Evolutionary conservation across 2,888 invertebrate species (phyloP).

Genomic region (Nomada ruficornis): DNA sequence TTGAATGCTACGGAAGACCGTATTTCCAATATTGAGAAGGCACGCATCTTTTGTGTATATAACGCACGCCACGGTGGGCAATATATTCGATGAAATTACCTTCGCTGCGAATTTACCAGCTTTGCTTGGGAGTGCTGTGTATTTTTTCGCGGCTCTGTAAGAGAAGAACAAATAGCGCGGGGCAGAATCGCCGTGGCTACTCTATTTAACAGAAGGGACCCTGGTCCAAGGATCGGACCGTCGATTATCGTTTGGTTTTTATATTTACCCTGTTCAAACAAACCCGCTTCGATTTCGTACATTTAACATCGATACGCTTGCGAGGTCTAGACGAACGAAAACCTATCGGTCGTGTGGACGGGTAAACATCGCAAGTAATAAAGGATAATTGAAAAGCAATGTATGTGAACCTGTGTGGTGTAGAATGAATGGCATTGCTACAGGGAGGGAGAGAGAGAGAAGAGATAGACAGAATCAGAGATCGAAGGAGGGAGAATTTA

Average conservation of each 20-base stretch:
- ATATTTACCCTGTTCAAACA: slow-evolving; percentile 35
- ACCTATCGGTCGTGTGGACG: not conserved
- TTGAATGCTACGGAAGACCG: slow-evolving; percentile 54
- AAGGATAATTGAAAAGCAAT: not conserved
- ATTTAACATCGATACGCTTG: slow-evolving; percentile 6
- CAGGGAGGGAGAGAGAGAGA: not conserved
- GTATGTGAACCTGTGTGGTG: too few species aligned
- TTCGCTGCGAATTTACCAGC: slow-evolving; percentile 34
- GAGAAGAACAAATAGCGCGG: slow-evolving; percentile 46
- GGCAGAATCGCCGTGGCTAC: slow-evolving; percentile 20
- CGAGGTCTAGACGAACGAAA: not conserved
- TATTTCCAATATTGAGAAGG: slow-evolving; percentile 68
- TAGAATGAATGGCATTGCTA: too few species aligned
- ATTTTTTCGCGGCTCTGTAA: slow-evolving; percentile 36
- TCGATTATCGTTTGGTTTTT: slow-evolving; percentile 34
- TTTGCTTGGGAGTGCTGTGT: slow-evolving; percentile 26
- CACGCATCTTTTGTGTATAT: slow-evolving; percentile 20
- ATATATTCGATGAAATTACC: slow-evolving; percentile 42
- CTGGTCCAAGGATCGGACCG: slow-evolving; percentile 27
- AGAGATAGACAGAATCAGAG: not conserved
- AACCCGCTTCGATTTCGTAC: slow-evolving; percentile 9
- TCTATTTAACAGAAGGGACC: slow-evolving; percentile 27
- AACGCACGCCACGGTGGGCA: not conserved
- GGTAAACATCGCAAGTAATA: not conserved
- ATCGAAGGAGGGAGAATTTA: too few species aligned